Evolutionary conservation across 1,140 invertebrate genomes (phyloP), one percentile per base, ranked within the genome.

Genomic region (Druon quercuslanigerum): DNA sequence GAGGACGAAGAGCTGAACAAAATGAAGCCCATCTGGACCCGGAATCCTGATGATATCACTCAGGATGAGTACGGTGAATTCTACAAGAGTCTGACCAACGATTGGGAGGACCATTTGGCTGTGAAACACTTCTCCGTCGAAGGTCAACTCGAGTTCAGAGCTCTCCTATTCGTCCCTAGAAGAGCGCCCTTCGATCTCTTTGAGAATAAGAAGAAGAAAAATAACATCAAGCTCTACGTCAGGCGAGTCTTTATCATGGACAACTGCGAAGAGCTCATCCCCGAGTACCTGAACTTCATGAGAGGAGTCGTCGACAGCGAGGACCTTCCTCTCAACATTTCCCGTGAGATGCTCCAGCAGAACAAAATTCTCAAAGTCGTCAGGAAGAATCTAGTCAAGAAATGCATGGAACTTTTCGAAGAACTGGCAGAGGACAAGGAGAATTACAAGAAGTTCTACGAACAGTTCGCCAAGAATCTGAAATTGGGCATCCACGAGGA

Each of bases 1-100:
- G 98, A 99, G 87, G 98, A 99, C 91, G 98, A 99, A 90, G 98
- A 99, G 88, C 90, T 99, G n/a, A 99, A 99, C 94, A 99, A 99
- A 89, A 99, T 98, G 8, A 99, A 99, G 92, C 98, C 99, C 13
- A 96, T 99, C 87, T 99, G 98, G 98, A 99, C 98, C 2, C 94
- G 98, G 82, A 99, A 99, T 88, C 96, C 98, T 70, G 98, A 99
- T 92, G 98, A 99, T 86, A 99, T 99, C 87, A 97, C 95, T 66
- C 96, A 98, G 87, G 98, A 99, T 87, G 98, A 99, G 90, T 99
- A 99, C 91, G 98, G 97, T 76, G 98, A 99, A 92, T 99, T 99
- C 93, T 99, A 99, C 95, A 99, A 99, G 91, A 97, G 96, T 0
- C 92, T 99, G 13, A 99, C 98, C 77, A 99, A 99, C 88, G 98